Base-by-base conservation (phyloP, 2,888 invertebrate genomes). In the Temnothorax unifasciatus region DNA sequence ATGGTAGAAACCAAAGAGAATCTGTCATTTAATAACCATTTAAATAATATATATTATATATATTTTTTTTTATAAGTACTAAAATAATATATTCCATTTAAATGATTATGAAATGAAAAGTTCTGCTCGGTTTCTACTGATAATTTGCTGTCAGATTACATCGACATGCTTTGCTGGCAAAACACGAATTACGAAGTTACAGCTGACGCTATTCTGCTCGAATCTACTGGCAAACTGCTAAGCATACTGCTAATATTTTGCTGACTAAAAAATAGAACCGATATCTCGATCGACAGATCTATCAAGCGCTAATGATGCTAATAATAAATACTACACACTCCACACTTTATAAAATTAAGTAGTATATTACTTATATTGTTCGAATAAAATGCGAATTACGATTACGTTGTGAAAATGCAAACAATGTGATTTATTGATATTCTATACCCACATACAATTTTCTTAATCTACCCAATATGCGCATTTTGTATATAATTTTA, bases 361-460 rank as follows among this genome's bases (percentile, higher is more conserved):
- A 54, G 21, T n/a, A 18, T 5, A 34, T 6, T 34, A 34, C 34
- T 34, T 64, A 15, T 54, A 50, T 34, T 18, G 76, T 29, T 25
- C 13, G 21, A 81, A 59, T 44, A 61, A 81, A 47, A 29, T 74
- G 47, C 29, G 13, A 84, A 66, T 75, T 76, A 61, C 5, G 4
- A 66, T 44, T 66, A 25, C 1, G 3, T 44, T 8, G 25, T 44
- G 29, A 47, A 57, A 47, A 47, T n/a, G n/a, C 11, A 11, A n/a
- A 15, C 15, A n/a, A 25, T 1, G 21, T 1, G 21, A 61, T 54
- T 79, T 64, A 57, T 25, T 9, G 18, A 15, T 71, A 63, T 8
- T 11, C 15, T 11, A 59, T 38, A 29, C 5, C 5, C 44, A 50
- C 1, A 1, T 13, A n/a, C n/a, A 8, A 66, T 66, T 73, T 18